These are phyloP conservation scores for Drosophila grimshawi DNA, from an alignment of 1,140 invertebrate genomes.

Conservation along the genomic window DNA sequence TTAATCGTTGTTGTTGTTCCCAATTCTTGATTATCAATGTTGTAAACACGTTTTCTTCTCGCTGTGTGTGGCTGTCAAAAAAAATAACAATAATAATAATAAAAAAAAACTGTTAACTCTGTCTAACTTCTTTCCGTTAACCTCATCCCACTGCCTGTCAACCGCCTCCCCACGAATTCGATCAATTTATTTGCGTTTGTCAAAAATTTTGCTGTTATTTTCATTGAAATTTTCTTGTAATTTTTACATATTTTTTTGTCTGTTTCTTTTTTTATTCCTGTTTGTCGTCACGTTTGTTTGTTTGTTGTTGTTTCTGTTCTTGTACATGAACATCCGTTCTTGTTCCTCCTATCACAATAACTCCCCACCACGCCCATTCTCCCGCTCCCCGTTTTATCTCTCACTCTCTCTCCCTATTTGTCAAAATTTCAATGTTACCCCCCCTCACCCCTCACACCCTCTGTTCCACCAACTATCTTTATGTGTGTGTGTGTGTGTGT, in stretches of 20 bases:
- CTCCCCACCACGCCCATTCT: conserved; percentile 7
- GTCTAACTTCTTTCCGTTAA: neutral
- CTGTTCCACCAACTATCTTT: conserved; percentile 26
- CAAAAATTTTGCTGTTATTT: neutral
- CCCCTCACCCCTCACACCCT: conserved; percentile 4
- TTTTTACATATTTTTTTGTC: conserved; percentile 17
- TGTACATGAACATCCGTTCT: conserved; percentile 6
- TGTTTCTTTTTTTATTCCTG: conserved; percentile 17
- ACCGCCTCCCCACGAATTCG: neutral
- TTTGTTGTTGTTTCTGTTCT: conserved; percentile 24
- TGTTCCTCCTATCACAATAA: conserved; percentile 6
- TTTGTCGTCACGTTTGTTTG: conserved; percentile 31
- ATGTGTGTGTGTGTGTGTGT: conserved; percentile 29
- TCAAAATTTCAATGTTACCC: neutral
- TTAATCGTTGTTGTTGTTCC: conserved; percentile 10
- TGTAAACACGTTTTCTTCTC: conserved; percentile 36
- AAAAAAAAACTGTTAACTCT: neutral
- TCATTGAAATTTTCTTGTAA: conserved; percentile 23
- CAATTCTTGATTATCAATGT: conserved; percentile 41
- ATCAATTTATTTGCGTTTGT: conserved; percentile 8
- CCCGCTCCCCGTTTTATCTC: neutral
- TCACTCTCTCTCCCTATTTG: conserved; percentile 3
- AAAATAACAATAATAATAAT: neutral
- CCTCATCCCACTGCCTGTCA: neutral
- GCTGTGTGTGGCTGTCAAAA: conserved; percentile 28